A percentile compares a stretch with the other conserved stretches of the same genome.
Evolutionary conservation across 2,113 vertebrate species (phyloP).

Genomic region (Ascaphus truei): DNA sequence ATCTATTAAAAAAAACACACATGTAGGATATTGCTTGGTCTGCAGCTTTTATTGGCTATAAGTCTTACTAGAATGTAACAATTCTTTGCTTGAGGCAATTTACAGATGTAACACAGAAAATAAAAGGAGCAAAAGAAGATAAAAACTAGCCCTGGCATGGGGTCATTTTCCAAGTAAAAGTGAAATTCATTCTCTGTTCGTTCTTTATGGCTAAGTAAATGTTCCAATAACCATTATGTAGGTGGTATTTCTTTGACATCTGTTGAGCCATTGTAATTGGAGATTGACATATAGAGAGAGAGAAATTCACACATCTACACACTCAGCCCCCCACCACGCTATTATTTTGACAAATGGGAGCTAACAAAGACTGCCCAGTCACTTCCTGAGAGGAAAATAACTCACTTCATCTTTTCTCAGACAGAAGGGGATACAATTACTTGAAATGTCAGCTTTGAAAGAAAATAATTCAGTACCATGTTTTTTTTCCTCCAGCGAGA

Average conservation of each 20-base stretch:
- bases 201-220: neutral
- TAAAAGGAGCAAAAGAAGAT: neutral
- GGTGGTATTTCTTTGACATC: conserved; percentile 30
- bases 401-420: conserved; percentile 27
- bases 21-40: no score
- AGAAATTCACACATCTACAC: conserved; percentile 25
- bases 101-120: neutral
- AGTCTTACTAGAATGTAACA: neutral
- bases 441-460: conserved; percentile 15
- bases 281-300: conserved; percentile 22
- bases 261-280: conserved; percentile 28
- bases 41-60: no score
- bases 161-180: conserved; percentile 28
- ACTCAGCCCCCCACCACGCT: conserved; percentile 19
- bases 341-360: conserved; percentile 30
- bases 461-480: conserved; percentile 11
- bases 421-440: conserved; percentile 29
- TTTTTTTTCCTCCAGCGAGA: neutral
- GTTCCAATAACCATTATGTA: neutral
- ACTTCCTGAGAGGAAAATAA: conserved; percentile 30
- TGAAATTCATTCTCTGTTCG: neutral
- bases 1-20: no score
- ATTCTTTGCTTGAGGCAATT: neutral
- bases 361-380: conserved; percentile 33
- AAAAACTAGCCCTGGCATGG: neutral